A percentile compares a stretch with the other conserved stretches of the same genome.
These are phyloP conservation scores for Labrus mixtus DNA, from an alignment of 2,113 vertebrate genomes.

Conservation along the genomic window DNA sequence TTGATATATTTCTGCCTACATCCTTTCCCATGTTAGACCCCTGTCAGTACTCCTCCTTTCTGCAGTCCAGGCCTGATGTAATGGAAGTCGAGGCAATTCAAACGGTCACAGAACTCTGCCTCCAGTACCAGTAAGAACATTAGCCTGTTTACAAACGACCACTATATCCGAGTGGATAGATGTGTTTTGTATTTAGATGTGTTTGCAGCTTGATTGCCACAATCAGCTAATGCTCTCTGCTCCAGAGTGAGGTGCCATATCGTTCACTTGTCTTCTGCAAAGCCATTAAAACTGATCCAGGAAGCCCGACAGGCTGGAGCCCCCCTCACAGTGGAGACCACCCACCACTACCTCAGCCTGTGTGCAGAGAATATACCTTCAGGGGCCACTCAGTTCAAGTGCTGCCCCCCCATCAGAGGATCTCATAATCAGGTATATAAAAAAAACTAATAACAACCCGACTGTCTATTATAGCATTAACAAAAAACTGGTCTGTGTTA, in stretches of 20 bases:
- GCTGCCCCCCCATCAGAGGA: conserved; percentile 87
- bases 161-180: background rate
- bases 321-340: conserved; percentile 87
- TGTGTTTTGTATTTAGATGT: background rate
- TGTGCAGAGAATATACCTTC: conserved; percentile 83
- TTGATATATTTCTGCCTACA: background rate
- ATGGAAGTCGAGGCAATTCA: conserved; percentile 87
- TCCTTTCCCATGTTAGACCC: conserved; percentile 74
- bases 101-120: conserved; percentile 82
- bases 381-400: conserved; percentile 88
- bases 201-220: background rate
- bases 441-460: background rate
- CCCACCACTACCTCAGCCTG: conserved; percentile 88
- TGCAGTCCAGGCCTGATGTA: conserved; percentile 83
- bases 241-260: conserved; percentile 87
- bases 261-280: conserved; percentile 86
- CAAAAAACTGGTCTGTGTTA: background rate
- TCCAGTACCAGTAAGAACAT: conserved; percentile 83
- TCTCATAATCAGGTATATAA: conserved; percentile 77
- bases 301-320: conserved; percentile 83
- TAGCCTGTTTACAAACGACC: background rate
- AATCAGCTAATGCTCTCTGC: conserved; percentile 3
- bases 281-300: conserved; percentile 82
- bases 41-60: conserved; percentile 83
- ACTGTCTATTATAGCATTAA: background rate